phyloP scores from a whole-genome alignment of 2,113 vertebrate species.

The Marmota flaviventris region DNA sequence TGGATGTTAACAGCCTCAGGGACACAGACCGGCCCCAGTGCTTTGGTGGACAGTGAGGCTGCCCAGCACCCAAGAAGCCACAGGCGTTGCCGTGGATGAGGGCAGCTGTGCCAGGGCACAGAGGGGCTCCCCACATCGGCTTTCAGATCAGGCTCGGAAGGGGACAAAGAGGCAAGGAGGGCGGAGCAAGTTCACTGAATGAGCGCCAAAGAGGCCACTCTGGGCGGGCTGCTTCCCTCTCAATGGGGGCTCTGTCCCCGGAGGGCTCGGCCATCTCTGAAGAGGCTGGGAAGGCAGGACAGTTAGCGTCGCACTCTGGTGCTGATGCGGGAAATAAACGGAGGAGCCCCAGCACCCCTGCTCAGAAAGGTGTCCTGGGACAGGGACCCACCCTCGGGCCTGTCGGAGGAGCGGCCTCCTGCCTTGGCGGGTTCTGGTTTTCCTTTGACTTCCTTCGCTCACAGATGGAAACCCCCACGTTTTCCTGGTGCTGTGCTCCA shows the following conservation, averaged over 20 bases:
- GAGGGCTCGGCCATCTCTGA: not conserved
- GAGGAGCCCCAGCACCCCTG: accelerated
- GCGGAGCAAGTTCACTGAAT: accelerated
- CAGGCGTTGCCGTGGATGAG: not conserved
- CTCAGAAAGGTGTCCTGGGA: no score
- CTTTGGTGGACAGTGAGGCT: not conserved
- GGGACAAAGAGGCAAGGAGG: not conserved
- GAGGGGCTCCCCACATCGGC: not conserved
- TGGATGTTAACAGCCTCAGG: not conserved
- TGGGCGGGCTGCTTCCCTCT: accelerated
- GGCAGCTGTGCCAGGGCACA: not conserved
- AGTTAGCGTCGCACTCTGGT: not conserved
- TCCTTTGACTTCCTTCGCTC: no score
- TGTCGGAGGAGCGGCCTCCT: accelerated
- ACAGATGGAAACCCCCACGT: accelerated
- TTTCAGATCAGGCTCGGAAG: slow-evolving; percentile 16
- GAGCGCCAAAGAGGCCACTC: not conserved
- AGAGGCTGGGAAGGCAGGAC: accelerated
- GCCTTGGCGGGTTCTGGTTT: accelerated
- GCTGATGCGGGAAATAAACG: accelerated
- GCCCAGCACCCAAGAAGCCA: not conserved
- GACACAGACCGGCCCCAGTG: not conserved
- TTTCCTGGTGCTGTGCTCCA: accelerated
- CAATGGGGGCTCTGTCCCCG: not conserved
- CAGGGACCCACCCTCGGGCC: accelerated